Conservation (phyloP, 2,888 invertebrate species). For the Palloptera scutellata region DNA sequence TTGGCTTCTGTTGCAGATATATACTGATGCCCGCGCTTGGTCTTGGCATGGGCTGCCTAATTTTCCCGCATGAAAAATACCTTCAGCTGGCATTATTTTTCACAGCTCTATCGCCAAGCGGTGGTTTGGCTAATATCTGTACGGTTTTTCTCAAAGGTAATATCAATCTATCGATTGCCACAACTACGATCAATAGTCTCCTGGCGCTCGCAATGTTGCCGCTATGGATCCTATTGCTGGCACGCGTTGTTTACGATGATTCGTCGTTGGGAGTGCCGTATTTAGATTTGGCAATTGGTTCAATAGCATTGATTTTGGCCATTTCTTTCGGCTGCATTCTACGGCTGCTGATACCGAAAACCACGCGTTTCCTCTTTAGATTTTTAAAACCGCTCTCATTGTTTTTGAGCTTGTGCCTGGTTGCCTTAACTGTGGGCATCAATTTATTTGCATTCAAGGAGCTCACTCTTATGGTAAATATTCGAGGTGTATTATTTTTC, state of each 20-base stretch:
- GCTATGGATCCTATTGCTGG: conserved; percentile 84
- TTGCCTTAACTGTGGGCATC: conserved; percentile 81
- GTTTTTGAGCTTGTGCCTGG: conserved; percentile 77
- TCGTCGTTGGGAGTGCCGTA: conserved; percentile 79
- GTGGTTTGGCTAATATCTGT: conserved; percentile 95
- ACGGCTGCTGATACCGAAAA: conserved; percentile 71
- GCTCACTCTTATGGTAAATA: conserved; percentile 37
- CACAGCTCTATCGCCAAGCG: conserved; percentile 84
- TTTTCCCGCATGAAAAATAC: conserved; percentile 71
- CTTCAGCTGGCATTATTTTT: conserved; percentile 85
- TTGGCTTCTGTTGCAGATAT: conserved; percentile 80
- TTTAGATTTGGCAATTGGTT: conserved; percentile 73
- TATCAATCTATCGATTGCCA: conserved; percentile 87
- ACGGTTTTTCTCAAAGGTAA: conserved; percentile 89
- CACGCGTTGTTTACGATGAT: conserved; percentile 73
- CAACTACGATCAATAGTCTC: conserved; percentile 88
- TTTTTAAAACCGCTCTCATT: conserved; percentile 84
- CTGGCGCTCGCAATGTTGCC: conserved; percentile 88
- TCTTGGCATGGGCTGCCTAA: conserved; percentile 43
- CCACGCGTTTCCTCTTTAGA: conserved; percentile 74
- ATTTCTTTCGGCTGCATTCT: conserved; percentile 70
- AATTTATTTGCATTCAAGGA: conserved; percentile 85
- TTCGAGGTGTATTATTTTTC: not conserved
- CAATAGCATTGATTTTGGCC: conserved; percentile 78
- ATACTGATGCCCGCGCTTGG: conserved; percentile 80